A percentile compares a stretch with the other conserved stretches of the same genome.
Evolutionary conservation across 2,113 vertebrate genomes (phyloP).

Genomic region (Pelecanus crispus): DNA sequence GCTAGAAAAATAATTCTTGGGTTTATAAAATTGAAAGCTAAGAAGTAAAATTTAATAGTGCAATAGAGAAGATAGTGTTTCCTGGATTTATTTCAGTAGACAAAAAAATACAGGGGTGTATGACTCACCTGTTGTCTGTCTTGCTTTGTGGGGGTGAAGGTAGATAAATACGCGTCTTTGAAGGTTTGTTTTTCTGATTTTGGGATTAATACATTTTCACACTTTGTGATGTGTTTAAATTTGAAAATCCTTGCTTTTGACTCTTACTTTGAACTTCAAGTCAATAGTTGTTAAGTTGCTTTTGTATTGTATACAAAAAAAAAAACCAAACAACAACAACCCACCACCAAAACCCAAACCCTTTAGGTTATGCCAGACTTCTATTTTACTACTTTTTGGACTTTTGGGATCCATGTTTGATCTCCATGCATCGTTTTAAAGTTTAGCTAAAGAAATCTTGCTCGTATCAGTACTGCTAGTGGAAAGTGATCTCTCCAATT

Average conservation of each 20-base stretch:
- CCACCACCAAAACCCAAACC: too few species aligned
- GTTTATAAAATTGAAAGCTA: neutral
- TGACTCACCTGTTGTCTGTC: neutral
- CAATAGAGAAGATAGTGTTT: neutral
- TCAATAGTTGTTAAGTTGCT: neutral
- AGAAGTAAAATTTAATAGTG: neutral
- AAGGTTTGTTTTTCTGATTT: neutral
- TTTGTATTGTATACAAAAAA: neutral
- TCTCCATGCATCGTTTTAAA: neutral
- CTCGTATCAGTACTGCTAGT: neutral
- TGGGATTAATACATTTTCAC: neutral
- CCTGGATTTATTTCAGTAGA: neutral
- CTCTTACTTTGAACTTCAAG: neutral
- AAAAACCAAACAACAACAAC: too few species aligned
- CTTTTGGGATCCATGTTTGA: neutral
- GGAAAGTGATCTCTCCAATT: neutral
- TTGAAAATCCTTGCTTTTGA: neutral
- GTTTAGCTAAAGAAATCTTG: neutral
- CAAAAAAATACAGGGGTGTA: neutral
- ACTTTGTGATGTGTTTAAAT: neutral
- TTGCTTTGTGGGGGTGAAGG: neutral
- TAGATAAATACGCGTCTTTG: neutral
- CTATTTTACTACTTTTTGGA: neutral
- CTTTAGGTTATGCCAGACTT: neutral
- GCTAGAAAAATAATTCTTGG: neutral